Conservation (phyloP, 2,888 invertebrate species). For the Parthenolecanium corni region DNA sequence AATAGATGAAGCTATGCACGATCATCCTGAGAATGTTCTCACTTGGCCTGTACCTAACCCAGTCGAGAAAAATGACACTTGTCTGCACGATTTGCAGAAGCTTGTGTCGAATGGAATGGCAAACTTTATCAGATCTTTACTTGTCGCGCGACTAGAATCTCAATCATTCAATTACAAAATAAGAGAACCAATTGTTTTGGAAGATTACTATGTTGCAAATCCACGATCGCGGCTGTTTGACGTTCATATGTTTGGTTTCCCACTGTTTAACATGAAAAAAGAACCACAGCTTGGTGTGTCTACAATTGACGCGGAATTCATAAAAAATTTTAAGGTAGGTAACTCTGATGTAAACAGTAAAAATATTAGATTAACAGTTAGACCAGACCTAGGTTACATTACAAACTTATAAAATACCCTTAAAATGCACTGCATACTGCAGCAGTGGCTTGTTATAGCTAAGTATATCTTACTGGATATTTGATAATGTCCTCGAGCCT, state of each 20-base stretch:
- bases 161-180: background rate
- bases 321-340: constrained; percentile 3
- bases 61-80: background rate
- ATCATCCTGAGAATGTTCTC: background rate
- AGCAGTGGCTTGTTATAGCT: too few species aligned
- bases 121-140: constrained; percentile 4
- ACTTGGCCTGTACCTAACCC: background rate
- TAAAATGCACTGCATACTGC: too few species aligned
- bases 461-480: too few species aligned
- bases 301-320: background rate
- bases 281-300: background rate
- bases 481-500: too few species aligned
- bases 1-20: background rate
- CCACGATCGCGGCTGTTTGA: background rate
- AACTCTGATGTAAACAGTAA: too few species aligned
- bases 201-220: background rate
- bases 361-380: too few species aligned
- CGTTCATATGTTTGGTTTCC: constrained; percentile 16
- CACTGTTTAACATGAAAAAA: background rate
- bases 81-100: constrained; percentile 5
- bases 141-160: background rate
- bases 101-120: constrained; percentile 1
- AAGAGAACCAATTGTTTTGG: background rate
- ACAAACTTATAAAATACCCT: too few species aligned
- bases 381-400: too few species aligned